These are phyloP conservation scores for Plumapathes pennacea DNA, from an alignment of 92 coral and sea anemone species.

Conservation along the genomic window DNA sequence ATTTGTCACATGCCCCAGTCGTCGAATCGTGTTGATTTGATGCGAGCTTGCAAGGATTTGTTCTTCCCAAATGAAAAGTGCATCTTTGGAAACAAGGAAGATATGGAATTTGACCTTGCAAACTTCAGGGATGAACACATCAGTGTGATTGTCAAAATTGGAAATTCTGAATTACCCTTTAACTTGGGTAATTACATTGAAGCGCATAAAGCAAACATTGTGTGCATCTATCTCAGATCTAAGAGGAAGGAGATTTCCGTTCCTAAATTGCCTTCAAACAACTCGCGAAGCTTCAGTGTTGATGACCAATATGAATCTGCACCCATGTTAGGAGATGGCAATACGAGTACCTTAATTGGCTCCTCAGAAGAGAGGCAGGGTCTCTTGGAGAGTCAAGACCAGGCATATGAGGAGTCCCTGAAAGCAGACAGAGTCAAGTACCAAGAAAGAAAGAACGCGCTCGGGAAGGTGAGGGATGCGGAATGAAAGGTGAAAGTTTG, in stretches of 20 bases:
- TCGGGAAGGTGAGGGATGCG: slow-evolving; percentile 6
- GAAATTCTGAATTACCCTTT: slow-evolving; percentile 57
- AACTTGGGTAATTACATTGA: slow-evolving; percentile 57
- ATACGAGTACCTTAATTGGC: slow-evolving; percentile 15
- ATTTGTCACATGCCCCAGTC: slow-evolving; percentile 41
- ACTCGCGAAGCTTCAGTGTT: no score
- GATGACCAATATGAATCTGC: no score
- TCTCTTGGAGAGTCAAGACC: slow-evolving; percentile 11
- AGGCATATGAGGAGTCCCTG: slow-evolving; percentile 34
- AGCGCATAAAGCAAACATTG: slow-evolving; percentile 57
- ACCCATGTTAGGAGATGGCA: no score
- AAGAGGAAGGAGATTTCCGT: neutral
- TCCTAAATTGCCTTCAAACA: no score
- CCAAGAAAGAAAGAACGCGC: slow-evolving; percentile 1
- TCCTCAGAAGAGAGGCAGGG: slow-evolving; percentile 28
- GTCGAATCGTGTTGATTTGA: slow-evolving; percentile 45
- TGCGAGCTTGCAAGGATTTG: slow-evolving; percentile 45
- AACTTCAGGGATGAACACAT: slow-evolving; percentile 58
- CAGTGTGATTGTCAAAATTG: slow-evolving; percentile 50
- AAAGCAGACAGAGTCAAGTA: no score
- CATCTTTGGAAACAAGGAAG: slow-evolving; percentile 47
- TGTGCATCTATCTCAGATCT: slow-evolving; percentile 32
- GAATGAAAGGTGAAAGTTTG: slow-evolving; percentile 22
- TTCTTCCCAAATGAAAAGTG: slow-evolving; percentile 67
- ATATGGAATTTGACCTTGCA: slow-evolving; percentile 56